These are phyloP conservation scores for Pedionomus torquatus DNA, from an alignment of 2,113 vertebrate genomes.

Conservation along the genomic window DNA sequence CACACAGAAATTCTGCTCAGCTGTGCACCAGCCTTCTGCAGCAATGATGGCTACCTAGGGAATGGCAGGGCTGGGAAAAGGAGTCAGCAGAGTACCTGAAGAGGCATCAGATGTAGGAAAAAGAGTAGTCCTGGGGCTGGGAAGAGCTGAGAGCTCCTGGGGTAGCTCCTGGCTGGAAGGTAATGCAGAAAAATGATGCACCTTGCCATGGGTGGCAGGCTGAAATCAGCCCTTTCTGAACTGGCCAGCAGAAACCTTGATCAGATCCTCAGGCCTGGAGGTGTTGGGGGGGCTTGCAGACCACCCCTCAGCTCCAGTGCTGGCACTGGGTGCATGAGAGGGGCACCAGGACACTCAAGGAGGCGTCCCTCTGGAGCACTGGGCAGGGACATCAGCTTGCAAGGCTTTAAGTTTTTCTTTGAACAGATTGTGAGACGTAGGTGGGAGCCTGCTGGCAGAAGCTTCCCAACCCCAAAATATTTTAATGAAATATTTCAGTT, in stretches of 20 bases:
- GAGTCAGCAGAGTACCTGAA: background rate
- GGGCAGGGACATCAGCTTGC: accelerated
- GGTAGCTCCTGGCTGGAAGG: background rate
- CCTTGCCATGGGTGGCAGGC: background rate
- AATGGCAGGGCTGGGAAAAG: background rate
- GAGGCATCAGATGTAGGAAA: background rate
- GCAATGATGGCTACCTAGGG: accelerated
- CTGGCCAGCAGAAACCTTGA: background rate
- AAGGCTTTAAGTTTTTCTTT: background rate
- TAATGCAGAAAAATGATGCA: background rate
- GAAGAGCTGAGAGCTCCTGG: background rate
- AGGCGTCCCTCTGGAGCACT: background rate
- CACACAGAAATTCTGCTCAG: accelerated
- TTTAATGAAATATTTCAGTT: background rate
- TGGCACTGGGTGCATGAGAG: background rate
- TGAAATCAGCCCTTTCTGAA: background rate
- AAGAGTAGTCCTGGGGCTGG: background rate
- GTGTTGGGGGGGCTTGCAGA: background rate
- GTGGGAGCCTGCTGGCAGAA: background rate
- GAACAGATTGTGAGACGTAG: background rate
- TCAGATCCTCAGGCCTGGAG: accelerated
- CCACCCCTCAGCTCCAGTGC: background rate
- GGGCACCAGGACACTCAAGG: background rate
- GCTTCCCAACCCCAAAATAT: background rate
- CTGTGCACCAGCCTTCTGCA: background rate